Percentiles rank a stretch among this genome's conserved stretches.
These are phyloP conservation scores for Pachypanchax playfairii DNA, from an alignment of 2,113 vertebrate species.

Conservation along the genomic window DNA sequence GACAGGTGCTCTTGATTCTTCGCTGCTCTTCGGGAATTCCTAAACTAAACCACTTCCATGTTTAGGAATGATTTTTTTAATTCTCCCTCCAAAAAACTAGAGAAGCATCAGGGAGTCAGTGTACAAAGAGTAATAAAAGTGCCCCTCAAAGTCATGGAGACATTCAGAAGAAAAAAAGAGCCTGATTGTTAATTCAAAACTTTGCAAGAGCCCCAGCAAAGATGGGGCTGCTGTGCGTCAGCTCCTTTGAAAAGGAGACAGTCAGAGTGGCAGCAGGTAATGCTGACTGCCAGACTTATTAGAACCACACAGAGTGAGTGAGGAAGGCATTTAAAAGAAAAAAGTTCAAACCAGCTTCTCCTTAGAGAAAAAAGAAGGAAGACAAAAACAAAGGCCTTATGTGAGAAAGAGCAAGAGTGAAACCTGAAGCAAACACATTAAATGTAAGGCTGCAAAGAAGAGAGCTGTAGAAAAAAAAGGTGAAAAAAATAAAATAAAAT, in stretches of 20 bases:
- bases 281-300: conserved; percentile 56
- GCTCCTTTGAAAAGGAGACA: conserved; percentile 41
- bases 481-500: conserved; percentile 33
- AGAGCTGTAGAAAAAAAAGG: conserved; percentile 8
- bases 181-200: conserved; percentile 53
- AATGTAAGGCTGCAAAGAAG: conserved; percentile 19
- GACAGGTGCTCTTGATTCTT: conserved; percentile 54
- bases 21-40: conserved; percentile 32
- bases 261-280: conserved; percentile 38
- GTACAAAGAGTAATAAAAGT: conserved; percentile 4
- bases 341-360: conserved; percentile 23
- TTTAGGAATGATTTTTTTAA: conserved; percentile 32
- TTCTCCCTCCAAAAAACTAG: conserved; percentile 22
- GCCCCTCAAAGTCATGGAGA: conserved; percentile 56
- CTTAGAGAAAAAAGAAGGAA: conserved; percentile 20
- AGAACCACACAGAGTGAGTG: conserved; percentile 37
- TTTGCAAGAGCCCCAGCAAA: conserved; percentile 19
- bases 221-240: conserved; percentile 12
- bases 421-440: conserved; percentile 47
- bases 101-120: conserved; percentile 12
- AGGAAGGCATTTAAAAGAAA: conserved; percentile 20
- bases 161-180: conserved; percentile 24
- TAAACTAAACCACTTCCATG: conserved; percentile 19
- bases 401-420: conserved; percentile 23
- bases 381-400: conserved; percentile 20